These are phyloP conservation scores for Apodemus sylvaticus DNA, from an alignment of 2,113 vertebrate species.

Conservation along the genomic window DNA sequence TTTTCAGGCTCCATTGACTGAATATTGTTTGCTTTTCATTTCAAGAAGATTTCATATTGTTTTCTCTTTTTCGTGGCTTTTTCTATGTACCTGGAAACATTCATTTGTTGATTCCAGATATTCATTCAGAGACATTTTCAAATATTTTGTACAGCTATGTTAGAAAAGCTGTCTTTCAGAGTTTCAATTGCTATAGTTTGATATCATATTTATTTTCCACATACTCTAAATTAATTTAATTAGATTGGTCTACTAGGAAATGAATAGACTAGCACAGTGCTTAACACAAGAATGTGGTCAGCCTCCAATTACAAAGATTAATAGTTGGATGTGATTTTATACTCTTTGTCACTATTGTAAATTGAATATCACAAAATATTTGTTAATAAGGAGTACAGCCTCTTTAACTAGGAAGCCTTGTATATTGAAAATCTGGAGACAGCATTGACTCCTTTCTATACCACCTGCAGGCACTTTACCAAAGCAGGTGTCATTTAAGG, in stretches of 20 bases:
- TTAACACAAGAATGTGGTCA: not conserved
- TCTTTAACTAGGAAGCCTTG: not conserved
- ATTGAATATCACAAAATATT: not conserved
- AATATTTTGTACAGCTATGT: not conserved
- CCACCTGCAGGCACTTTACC: too few relatives aligned
- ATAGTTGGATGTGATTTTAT: not conserved
- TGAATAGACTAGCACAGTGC: not conserved
- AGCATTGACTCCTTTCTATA: not conserved
- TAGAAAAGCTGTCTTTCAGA: not conserved
- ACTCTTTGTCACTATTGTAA: not conserved
- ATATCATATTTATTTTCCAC: not conserved
- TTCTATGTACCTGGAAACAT: not conserved
- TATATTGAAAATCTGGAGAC: not conserved
- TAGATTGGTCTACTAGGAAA: not conserved
- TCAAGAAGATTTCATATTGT: not conserved
- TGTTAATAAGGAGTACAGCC: not conserved
- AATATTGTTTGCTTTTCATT: constrained; percentile 42
- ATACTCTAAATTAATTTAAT: not conserved
- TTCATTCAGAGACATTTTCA: not conserved
- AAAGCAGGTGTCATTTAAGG: not conserved
- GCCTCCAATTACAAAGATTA: not conserved
- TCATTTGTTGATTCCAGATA: not conserved
- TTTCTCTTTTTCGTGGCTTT: constrained; percentile 8
- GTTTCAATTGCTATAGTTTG: not conserved
- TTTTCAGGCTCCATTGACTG: constrained; percentile 44